These are phyloP conservation scores for Orthonevra nobilis DNA, from an alignment of 2,888 invertebrate species.

Conservation along the genomic window DNA sequence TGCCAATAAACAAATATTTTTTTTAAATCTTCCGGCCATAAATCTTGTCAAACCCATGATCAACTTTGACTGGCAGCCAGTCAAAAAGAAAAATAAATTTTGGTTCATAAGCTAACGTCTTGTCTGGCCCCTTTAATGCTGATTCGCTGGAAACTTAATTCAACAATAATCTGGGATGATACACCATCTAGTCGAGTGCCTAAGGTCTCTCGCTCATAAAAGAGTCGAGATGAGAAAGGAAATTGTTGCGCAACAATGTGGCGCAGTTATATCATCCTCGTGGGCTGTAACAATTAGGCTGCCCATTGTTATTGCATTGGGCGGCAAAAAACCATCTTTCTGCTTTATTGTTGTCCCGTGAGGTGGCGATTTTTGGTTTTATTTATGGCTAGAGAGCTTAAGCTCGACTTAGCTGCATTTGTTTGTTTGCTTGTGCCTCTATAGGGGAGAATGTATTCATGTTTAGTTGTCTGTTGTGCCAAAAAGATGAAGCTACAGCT, in stretches of 20 bases:
- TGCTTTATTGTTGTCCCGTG: conserved; percentile 40
- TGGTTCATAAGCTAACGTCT: background rate
- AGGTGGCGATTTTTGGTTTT: conserved; percentile 6
- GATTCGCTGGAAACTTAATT: conserved; percentile 30
- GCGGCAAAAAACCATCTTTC: conserved; percentile 24
- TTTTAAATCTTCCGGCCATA: too few species aligned
- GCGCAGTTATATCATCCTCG: conserved; percentile 60
- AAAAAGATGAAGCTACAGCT: conserved; percentile 13
- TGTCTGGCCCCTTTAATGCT: conserved; percentile 25
- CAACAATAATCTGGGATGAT: conserved; percentile 31
- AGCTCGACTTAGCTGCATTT: background rate
- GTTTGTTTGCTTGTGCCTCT: background rate
- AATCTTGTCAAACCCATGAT: too few species aligned
- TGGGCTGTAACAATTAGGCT: conserved; percentile 54
- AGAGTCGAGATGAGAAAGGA: conserved; percentile 28
- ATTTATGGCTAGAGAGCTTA: background rate
- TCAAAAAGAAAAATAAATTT: too few species aligned
- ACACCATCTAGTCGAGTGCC: background rate
- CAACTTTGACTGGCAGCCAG: too few species aligned
- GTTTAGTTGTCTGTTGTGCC: background rate
- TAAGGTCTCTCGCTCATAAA: conserved; percentile 44
- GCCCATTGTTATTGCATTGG: conserved; percentile 53
- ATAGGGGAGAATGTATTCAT: background rate
- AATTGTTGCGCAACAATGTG: conserved; percentile 30
- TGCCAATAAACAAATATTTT: too few species aligned